Percentiles rank a stretch among this genome's conserved stretches.
Conservation (phyloP, 2,113 vertebrate genomes). For the Uropsilus gracilis region DNA sequence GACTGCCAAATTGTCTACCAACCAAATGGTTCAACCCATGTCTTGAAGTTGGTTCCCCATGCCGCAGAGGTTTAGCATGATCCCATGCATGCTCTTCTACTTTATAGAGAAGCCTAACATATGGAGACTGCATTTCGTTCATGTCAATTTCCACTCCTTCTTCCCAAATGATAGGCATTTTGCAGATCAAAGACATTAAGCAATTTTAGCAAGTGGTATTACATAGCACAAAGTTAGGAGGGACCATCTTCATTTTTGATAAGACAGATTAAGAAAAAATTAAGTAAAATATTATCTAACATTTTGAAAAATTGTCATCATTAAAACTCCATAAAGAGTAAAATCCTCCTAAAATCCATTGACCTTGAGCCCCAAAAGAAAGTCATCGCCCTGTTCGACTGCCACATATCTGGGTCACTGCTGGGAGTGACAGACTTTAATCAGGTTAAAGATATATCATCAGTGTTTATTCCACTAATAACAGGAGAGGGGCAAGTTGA, state of each 20-base stretch:
- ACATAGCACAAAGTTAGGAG: neutral
- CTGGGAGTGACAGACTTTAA: neutral
- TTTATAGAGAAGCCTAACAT: neutral
- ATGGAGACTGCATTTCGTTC: neutral
- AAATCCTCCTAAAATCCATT: neutral
- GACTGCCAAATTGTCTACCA: neutral
- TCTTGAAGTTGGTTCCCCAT: neutral
- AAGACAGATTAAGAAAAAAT: neutral
- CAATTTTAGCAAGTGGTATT: neutral
- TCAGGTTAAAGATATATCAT: neutral
- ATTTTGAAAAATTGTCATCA: neutral
- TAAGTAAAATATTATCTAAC: neutral
- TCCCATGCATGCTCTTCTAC: neutral
- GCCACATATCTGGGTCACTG: neutral
- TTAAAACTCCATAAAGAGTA: neutral
- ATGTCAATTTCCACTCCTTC: neutral
- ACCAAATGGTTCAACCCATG: neutral
- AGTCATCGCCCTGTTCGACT: neutral
- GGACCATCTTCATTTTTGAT: slow-evolving; percentile 15
- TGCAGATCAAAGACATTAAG: neutral
- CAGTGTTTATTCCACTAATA: slow-evolving; percentile 30
- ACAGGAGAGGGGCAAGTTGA: neutral
- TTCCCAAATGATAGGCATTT: neutral
- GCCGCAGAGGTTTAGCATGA: neutral
- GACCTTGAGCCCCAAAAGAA: neutral